Base-by-base conservation (phyloP, 2,888 invertebrate genomes). In the Philaethria dido region DNA sequence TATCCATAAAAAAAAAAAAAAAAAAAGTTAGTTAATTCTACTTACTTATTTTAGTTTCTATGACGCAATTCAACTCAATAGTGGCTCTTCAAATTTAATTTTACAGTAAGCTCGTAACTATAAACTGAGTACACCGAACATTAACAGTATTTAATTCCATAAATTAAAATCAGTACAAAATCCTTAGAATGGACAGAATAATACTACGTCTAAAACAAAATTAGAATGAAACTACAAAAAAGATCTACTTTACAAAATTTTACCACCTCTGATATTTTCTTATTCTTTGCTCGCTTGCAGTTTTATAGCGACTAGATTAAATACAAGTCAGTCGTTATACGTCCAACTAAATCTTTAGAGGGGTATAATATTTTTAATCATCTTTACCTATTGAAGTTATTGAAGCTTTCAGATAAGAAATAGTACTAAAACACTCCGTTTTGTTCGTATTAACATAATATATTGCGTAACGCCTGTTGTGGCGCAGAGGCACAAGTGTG, bases 251-350 rank as follows among this genome's bases (percentile, higher is more conserved):
- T 6, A 25, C 16, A 29, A 22, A 4, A 13, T n/a, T 0, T 4
- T n/a, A 18, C 45, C 33, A 33, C 11, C 13, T 60, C 45, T 33
- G 18, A 20, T 14, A 29, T 2, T 20, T 18, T 44, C 18, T 33
- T 20, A 3, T 29, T 60, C 60, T 60, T 47, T 16, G 45, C 8
- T 42, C 22, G 25, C 64, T 68, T 59, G 44, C 69, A 69, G 57
- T 68, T 69, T 69, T 64, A 69, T 68, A 69, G 69, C 55, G 64
- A 45, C 52, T 16, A 48, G 68, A 69, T 69, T 69, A 67, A 67
- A 61, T 57, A 67, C 62, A 68, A 64, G 29, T 57, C 39, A 44
- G 63, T 61, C 48, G 63, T 62, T 63, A 69, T 52, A 39, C 44
- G 33, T 18, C 44, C 52, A 25, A 68, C 64, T 68, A 64, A 69